These are phyloP conservation scores for Tryphoninae sp. DNA, from an alignment of 2,888 invertebrate species.

Conservation along the genomic window DNA sequence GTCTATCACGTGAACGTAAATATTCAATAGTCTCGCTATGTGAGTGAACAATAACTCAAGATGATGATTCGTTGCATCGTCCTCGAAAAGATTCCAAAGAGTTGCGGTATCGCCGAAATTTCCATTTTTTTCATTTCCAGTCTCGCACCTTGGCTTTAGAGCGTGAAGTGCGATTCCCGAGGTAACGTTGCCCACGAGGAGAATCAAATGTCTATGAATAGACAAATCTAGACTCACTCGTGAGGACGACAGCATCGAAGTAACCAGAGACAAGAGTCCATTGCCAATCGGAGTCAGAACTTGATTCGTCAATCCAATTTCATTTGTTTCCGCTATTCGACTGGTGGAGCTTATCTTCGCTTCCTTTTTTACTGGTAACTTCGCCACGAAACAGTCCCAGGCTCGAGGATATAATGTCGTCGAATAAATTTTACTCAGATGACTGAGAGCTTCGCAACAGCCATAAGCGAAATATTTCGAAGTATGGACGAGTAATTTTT, in stretches of 20 bases:
- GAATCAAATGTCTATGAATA: constrained; percentile 81
- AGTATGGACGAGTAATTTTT: constrained; percentile 84
- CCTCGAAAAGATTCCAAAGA: constrained; percentile 74
- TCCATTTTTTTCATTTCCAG: constrained; percentile 67
- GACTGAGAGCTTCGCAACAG: constrained; percentile 86
- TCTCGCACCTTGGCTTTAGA: constrained; percentile 79
- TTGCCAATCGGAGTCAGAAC: constrained; percentile 67
- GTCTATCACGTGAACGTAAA: constrained; percentile 89
- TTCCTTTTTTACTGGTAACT: constrained; percentile 69
- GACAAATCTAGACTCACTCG: constrained; percentile 82
- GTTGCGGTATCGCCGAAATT: constrained; percentile 55
- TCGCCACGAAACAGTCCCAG: constrained; percentile 84
- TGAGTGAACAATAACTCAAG: constrained; percentile 86
- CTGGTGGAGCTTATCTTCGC: constrained; percentile 66
- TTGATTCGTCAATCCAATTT: constrained; percentile 54
- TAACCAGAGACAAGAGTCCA: constrained; percentile 77
- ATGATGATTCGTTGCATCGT: constrained; percentile 78
- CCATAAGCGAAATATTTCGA: constrained; percentile 87
- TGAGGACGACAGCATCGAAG: constrained; percentile 82
- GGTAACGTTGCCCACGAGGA: constrained; percentile 80
- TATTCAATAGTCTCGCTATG: constrained; percentile 87
- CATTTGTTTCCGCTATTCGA: constrained; percentile 57
- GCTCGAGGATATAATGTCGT: constrained; percentile 86
- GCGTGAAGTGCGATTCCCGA: constrained; percentile 79
- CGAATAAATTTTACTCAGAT: constrained; percentile 86